phyloP scores from a whole-genome alignment of 2,113 vertebrate species.

The Eulemur rufifrons region DNA sequence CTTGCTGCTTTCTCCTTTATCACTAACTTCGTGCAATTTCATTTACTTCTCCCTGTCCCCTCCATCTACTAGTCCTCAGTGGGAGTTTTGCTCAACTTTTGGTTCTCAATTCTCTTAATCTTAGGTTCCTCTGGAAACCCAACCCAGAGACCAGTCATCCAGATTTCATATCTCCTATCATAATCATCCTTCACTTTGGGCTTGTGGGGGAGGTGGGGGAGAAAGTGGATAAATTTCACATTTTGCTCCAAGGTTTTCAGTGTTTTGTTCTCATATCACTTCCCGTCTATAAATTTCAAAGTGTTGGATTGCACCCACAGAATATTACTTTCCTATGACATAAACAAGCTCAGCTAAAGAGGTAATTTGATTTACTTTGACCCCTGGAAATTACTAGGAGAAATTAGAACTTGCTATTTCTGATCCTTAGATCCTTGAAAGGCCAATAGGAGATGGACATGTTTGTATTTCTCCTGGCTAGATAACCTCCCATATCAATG shows the following conservation, averaged over 20 bases:
- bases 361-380: slow-evolving; percentile 45
- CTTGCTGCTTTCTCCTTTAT: not conserved
- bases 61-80: not conserved
- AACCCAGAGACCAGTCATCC: not conserved
- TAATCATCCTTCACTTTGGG: slow-evolving; percentile 2
- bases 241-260: slow-evolving; percentile 29
- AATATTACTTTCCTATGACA: slow-evolving; percentile 52
- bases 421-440: slow-evolving; percentile 41
- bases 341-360: slow-evolving; percentile 11
- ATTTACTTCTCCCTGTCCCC: not conserved
- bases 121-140: slow-evolving; percentile 20
- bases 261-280: slow-evolving; percentile 3
- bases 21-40: not conserved
- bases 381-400: slow-evolving; percentile 51
- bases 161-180: not conserved
- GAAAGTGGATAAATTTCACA: not conserved
- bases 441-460: not conserved
- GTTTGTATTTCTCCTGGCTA: slow-evolving; percentile 23
- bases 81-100: not conserved
- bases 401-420: slow-evolving; percentile 54
- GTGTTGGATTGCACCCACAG: not conserved
- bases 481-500: not conserved
- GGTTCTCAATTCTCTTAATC: not conserved
- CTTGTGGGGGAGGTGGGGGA: not conserved
- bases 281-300: slow-evolving; percentile 60